Percentiles rank a stretch among this genome's conserved stretches.
Conservation (phyloP, 2,113 vertebrate species). For the Isichthys henryi region DNA sequence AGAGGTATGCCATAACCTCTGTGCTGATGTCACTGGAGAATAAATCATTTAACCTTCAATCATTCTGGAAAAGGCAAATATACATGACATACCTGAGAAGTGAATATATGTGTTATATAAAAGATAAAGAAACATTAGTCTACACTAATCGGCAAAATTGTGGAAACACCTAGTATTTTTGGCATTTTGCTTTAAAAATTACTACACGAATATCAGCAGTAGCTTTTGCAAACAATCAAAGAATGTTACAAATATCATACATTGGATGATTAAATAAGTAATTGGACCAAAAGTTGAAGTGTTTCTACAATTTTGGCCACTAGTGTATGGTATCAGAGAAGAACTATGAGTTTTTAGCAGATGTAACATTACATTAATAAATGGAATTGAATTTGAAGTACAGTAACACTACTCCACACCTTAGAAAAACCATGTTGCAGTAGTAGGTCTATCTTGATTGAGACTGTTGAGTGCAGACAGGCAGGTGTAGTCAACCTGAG, state of each 20-base stretch:
- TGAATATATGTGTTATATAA: not conserved
- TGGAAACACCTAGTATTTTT: not conserved
- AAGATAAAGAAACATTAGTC: not conserved
- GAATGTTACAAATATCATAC: not conserved
- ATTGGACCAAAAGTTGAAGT: not conserved
- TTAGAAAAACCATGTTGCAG: not conserved
- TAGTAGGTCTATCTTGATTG: not conserved
- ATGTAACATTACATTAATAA: not conserved
- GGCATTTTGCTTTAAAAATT: not conserved
- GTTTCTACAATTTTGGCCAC: not conserved
- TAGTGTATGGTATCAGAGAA: not conserved
- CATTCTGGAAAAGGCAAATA: not conserved
- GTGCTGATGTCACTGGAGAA: not conserved
- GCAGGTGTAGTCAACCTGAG: not conserved
- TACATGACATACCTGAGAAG: not conserved
- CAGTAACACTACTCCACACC: not conserved
- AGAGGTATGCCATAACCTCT: not conserved
- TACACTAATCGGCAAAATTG: not conserved
- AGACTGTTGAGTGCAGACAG: not conserved
- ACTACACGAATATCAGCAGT: not conserved
- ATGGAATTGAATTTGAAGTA: not conserved
- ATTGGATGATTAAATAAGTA: not conserved
- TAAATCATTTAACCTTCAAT: not conserved
- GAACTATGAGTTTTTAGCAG: not conserved
- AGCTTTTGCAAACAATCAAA: not conserved